Conservation (phyloP, 2,797 vertebrate species). For the Dermochelys coriacea region DNA sequence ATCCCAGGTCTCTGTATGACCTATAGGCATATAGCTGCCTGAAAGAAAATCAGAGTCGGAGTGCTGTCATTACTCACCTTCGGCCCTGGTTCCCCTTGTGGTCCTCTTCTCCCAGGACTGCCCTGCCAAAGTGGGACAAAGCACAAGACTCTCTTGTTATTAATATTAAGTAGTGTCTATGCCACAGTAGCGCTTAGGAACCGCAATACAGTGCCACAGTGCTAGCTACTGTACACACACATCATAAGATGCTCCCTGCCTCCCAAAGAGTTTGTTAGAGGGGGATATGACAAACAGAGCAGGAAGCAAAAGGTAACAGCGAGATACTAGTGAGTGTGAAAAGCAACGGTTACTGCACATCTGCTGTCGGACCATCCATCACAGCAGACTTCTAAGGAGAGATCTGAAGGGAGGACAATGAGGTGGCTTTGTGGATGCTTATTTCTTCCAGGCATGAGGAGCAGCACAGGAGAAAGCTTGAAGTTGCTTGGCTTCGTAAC, state of each 20-base stretch:
- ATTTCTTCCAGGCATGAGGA: neutral
- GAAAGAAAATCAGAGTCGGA: neutral
- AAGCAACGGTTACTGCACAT: neutral
- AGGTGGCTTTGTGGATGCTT: neutral
- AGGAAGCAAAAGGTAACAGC: neutral
- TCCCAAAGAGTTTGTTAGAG: fast-evolving
- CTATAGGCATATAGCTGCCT: neutral
- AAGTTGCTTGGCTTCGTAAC: neutral
- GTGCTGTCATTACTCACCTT: constrained; percentile 71
- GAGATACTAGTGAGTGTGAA: neutral
- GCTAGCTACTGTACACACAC: neutral
- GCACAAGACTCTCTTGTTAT: neutral
- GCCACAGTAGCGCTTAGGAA: neutral
- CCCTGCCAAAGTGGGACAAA: constrained; percentile 69
- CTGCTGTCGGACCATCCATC: neutral
- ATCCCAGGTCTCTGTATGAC: fast-evolving
- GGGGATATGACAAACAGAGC: neutral
- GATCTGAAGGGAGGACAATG: neutral
- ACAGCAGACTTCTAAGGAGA: neutral
- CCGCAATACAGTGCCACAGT: neutral
- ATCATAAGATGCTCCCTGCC: neutral
- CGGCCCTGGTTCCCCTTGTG: constrained; percentile 79
- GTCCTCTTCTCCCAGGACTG: constrained; percentile 77
- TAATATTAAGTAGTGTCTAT: neutral
- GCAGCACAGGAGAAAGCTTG: neutral